phyloP scores from a whole-genome alignment of 2,797 vertebrate species.

The Hirundo rustica region DNA sequence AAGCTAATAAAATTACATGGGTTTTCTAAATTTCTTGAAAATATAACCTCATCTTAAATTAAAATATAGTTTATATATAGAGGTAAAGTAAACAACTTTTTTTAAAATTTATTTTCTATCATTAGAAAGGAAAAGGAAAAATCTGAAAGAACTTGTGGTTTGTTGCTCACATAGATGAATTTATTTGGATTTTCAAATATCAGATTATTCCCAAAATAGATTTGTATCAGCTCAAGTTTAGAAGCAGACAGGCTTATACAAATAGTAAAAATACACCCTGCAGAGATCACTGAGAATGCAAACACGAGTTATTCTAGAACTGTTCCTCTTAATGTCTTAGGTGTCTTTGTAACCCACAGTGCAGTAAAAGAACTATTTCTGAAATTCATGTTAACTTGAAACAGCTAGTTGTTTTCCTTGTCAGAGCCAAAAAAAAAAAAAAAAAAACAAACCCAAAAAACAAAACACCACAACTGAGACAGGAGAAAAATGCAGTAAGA shows the following conservation, averaged over 20 bases:
- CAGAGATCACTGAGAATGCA: not conserved
- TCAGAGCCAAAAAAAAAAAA: not conserved
- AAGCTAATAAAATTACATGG: not conserved
- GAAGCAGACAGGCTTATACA: not conserved
- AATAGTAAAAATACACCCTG: not conserved
- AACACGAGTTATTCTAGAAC: not conserved
- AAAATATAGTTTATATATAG: not conserved
- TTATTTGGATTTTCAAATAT: not conserved
- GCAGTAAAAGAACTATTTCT: not conserved
- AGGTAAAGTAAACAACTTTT: not conserved
- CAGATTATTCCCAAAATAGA: not conserved
- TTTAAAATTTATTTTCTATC: no score
- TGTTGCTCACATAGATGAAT: not conserved
- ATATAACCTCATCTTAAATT: not conserved
- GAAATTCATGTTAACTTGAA: not conserved
- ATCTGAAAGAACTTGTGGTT: not conserved
- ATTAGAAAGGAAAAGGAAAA: not conserved
- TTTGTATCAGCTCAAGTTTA: not conserved
- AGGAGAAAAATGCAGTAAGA: not conserved
- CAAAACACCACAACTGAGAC: not conserved
- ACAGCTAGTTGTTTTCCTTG: not conserved
- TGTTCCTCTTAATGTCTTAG: not conserved
- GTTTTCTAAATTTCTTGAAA: not conserved
- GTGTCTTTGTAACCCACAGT: not conserved
- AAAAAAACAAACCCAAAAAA: no score